These are phyloP conservation scores for Adela reaumurella DNA, from an alignment of 2,888 invertebrate genomes.

Conservation along the genomic window DNA sequence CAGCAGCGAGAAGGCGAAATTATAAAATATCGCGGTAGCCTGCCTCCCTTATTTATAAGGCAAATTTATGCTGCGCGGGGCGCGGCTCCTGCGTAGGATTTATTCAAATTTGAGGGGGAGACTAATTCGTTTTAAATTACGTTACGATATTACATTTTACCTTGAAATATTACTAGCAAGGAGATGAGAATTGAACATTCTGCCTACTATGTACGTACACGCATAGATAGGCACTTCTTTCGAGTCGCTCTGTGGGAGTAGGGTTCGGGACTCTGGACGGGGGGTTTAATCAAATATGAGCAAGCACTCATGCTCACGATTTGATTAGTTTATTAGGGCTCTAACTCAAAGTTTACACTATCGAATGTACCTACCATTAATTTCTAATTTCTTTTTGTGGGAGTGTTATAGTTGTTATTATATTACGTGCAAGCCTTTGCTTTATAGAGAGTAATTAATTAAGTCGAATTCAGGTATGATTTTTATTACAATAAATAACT, in stretches of 20 bases:
- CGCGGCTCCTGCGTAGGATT: conserved; percentile 38
- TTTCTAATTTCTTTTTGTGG: no score
- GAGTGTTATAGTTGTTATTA: no score
- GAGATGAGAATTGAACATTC: conserved; percentile 37
- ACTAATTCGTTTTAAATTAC: conserved; percentile 56
- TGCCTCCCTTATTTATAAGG: conserved; percentile 25
- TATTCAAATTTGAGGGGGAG: conserved; percentile 52
- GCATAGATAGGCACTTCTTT: no score
- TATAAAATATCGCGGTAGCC: conserved; percentile 34
- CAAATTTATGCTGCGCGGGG: conserved; percentile 24
- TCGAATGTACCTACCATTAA: no score
- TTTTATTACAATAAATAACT: no score
- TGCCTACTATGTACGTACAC: not conserved
- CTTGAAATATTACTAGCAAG: conserved; percentile 33
- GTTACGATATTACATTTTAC: conserved; percentile 49
- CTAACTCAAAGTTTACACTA: no score
- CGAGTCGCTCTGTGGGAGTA: no score
- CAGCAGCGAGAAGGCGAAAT: conserved; percentile 27
- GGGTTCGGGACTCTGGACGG: conserved; percentile 21
- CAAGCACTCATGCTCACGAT: conserved; percentile 22
- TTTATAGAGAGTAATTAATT: no score
- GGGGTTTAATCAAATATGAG: conserved; percentile 39
- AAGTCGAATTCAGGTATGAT: no score
- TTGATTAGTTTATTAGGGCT: conserved; percentile 12
- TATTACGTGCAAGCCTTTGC: no score